A percentile compares a stretch with the other conserved stretches of the same genome.
Conservation (phyloP, 2,888 invertebrate genomes). For the Ophion ellenae region DNA sequence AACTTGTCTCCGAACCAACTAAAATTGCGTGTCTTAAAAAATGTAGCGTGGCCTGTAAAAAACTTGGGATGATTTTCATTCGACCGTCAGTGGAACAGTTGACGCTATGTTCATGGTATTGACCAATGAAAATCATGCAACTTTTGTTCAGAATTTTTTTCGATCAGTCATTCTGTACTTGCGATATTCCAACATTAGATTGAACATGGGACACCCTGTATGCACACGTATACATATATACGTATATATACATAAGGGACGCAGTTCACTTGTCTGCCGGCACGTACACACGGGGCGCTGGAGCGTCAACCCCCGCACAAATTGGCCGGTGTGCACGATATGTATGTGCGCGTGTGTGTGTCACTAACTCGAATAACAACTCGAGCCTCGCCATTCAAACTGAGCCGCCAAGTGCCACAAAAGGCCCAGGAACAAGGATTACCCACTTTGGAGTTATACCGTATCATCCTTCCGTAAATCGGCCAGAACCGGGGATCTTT, state of each 20-base stretch:
- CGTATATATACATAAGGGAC: not conserved
- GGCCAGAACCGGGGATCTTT: not conserved
- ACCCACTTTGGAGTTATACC: constrained; percentile 37
- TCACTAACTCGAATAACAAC: constrained; percentile 62
- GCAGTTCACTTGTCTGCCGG: constrained; percentile 41
- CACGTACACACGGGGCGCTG: constrained; percentile 43
- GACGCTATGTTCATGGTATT: not conserved
- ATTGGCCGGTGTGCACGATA: constrained; percentile 55
- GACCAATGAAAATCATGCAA: not conserved
- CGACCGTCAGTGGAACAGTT: not conserved
- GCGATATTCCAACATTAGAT: not conserved
- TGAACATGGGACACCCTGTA: not conserved
- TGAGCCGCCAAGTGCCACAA: constrained; percentile 57
- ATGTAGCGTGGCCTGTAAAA: no score
- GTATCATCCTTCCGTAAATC: constrained; percentile 14
- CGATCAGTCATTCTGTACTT: not conserved
- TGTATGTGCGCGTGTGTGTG: constrained; percentile 1
- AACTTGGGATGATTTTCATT: not conserved
- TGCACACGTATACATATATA: not conserved
- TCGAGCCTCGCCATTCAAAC: constrained; percentile 61
- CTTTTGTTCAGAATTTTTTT: not conserved
- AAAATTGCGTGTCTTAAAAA: no score
- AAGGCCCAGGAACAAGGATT: constrained; percentile 50
- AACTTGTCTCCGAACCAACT: no score
- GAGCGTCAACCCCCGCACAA: constrained; percentile 59